Evolutionary conservation across 2,797 vertebrate genomes (phyloP).

Genomic region (Melanogrammus aeglefinus): DNA sequence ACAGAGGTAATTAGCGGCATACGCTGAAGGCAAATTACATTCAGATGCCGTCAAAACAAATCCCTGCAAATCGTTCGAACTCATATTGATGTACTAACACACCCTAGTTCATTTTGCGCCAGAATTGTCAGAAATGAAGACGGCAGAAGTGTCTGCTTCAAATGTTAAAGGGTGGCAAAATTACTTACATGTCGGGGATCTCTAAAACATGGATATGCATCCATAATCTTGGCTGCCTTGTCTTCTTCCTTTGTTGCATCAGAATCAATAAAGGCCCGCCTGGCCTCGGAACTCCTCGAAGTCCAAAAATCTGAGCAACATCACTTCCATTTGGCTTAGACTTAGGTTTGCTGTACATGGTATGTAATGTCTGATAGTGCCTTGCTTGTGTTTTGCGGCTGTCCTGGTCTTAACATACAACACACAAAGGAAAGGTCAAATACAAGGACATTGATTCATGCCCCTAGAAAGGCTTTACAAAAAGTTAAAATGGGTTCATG

Average conservation of each 20-base stretch:
- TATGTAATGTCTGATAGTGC: slow-evolving; percentile 30
- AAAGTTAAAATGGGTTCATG: too few relatives aligned
- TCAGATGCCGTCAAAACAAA: too few relatives aligned
- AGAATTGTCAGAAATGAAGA: too few relatives aligned
- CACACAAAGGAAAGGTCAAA: neutral
- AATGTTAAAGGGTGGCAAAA: too few relatives aligned
- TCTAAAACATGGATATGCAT: slow-evolving; percentile 30
- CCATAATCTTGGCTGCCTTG: slow-evolving; percentile 23
- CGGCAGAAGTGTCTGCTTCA: too few relatives aligned
- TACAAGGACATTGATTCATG: neutral
- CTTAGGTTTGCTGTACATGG: slow-evolving; percentile 30
- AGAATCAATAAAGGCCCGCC: slow-evolving; percentile 33
- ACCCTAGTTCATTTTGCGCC: too few relatives aligned
- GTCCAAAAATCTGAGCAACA: slow-evolving; percentile 39
- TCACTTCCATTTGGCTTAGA: slow-evolving; percentile 26
- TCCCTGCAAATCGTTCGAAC: too few relatives aligned
- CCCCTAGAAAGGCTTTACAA: neutral
- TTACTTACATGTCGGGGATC: slow-evolving; percentile 11
- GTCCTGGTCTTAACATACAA: slow-evolving; percentile 15
- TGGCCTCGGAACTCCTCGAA: slow-evolving; percentile 38
- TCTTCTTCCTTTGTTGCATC: slow-evolving; percentile 20
- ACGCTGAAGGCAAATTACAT: too few relatives aligned
- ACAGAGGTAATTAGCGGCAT: too few relatives aligned
- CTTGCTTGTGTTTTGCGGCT: slow-evolving; percentile 36
- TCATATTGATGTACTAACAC: too few relatives aligned